A percentile compares a stretch with the other conserved stretches of the same genome.
phyloP scores from a whole-genome alignment of 2,113 vertebrate genomes.

The Chloebia gouldiae region DNA sequence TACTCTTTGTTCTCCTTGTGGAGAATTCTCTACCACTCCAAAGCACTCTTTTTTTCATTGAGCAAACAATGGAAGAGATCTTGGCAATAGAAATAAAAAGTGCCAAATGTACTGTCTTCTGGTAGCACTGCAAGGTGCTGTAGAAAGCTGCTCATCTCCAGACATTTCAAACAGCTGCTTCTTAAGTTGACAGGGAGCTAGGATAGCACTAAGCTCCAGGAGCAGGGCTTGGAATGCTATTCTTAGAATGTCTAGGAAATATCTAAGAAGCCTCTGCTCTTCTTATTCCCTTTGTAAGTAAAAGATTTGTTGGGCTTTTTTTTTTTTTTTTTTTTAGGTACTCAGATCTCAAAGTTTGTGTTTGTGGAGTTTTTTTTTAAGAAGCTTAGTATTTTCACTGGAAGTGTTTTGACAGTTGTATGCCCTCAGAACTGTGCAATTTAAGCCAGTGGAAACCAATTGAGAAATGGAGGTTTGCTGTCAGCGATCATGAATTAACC shows the following conservation, averaged over 20 bases:
- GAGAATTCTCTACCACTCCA: neutral
- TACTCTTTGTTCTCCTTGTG: neutral
- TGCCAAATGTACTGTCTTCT: neutral
- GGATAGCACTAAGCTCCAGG: neutral
- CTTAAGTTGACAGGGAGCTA: neutral
- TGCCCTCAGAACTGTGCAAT: neutral
- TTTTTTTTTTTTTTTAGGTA: neutral
- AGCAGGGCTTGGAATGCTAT: neutral
- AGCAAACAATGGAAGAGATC: neutral
- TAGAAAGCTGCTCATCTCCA: neutral
- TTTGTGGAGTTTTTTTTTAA: neutral
- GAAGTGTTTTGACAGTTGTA: neutral
- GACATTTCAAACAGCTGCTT: neutral
- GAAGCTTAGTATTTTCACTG: neutral
- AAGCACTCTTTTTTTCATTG: neutral
- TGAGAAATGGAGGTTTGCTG: neutral
- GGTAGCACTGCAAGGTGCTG: neutral
- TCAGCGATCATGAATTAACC: neutral
- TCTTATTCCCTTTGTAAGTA: neutral
- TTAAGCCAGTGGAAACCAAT: neutral
- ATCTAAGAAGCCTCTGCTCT: neutral
- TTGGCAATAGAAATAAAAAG: neutral
- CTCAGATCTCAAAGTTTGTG: neutral
- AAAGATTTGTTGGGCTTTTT: neutral
- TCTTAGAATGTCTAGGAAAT: conserved; percentile 8